phyloP scores from a whole-genome alignment of 2,888 invertebrate genomes.

The Microdon myrmicae region DNA sequence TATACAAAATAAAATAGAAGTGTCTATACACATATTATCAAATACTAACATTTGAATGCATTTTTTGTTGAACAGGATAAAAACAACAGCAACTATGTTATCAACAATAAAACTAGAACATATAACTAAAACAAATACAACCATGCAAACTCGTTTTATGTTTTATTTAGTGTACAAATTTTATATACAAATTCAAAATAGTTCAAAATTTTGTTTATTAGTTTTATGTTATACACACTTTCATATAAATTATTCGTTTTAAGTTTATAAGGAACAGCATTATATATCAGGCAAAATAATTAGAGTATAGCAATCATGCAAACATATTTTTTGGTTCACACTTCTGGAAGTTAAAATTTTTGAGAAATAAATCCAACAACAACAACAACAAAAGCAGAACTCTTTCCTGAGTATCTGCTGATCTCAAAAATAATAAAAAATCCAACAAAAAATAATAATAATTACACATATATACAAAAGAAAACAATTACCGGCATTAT shows the following conservation, averaged over 20 bases:
- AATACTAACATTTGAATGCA: conserved; percentile 48
- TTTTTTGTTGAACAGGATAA: conserved; percentile 45
- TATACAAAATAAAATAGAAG: conserved; percentile 33
- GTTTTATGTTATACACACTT: conserved; percentile 12
- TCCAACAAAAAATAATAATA: conserved; percentile 18
- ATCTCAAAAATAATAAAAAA: conserved; percentile 71
- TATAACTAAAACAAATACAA: conserved; percentile 24
- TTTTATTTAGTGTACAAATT: too few relatives aligned
- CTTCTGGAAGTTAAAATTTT: conserved; percentile 62
- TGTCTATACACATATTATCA: conserved; percentile 36
- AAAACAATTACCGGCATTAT: conserved; percentile 46
- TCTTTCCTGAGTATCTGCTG: conserved; percentile 70
- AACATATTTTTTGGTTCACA: conserved; percentile 48
- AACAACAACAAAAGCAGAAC: conserved; percentile 47
- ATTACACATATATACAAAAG: conserved; percentile 68
- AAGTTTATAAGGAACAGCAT: conserved; percentile 37
- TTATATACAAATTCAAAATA: too few relatives aligned
- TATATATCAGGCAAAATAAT: conserved; percentile 49
- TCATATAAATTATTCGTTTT: conserved; percentile 30
- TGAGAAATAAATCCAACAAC: conserved; percentile 30
- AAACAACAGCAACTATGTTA: conserved; percentile 44
- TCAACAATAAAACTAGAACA: conserved; percentile 32
- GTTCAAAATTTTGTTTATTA: too few relatives aligned
- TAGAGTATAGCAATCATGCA: conserved; percentile 28
- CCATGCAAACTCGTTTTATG: too few relatives aligned